Base-by-base conservation (phyloP, 2,113 vertebrate species). In the Cromileptes altivelis region DNA sequence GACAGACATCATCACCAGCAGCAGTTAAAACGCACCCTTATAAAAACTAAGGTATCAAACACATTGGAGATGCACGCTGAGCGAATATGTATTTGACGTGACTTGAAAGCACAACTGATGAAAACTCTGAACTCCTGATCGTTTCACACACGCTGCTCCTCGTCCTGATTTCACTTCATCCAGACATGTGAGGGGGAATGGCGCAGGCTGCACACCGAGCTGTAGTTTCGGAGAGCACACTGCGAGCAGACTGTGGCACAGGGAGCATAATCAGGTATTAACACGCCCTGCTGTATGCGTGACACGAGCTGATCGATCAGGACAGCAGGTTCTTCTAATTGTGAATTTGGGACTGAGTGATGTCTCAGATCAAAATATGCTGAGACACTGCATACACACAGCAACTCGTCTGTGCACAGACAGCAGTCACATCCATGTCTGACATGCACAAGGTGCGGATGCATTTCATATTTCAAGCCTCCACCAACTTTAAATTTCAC, bases 151-250 rank as follows among this genome's bases (percentile, higher is more conserved):
- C 12, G 30, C 13, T 58, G 21, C 42, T 56, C 21, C 78, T 30
- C 40, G 25, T 14, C 4, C 78, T 30, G 75, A 19, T 74, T 68
- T 25, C 6, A 67, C 47, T 25, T 27, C 5, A 27, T 50, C 69
- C 47, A 79, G 56, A 71, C 80, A 30, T 58, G 67, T 57, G 62
- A 30, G 56, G 42, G 60, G 10, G 23, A n/a, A 77, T 76, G 86
- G 57, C 76, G 64, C 76, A 72, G 62, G 25, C 68, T 61, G 70
- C 67, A 49, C 77, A 27, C 14, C 6, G 60, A 70, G 14, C 6
- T 52, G 25, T 23, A 37, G 6, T 5, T 56, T 57, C 47, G 14
- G 50, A 42, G 64, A 57, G 23, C 76, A 49, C 65, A 3, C 19
- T 15, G 85, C 15, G 33, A 75, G 6, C 70, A 40, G 13, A 37